Evolutionary conservation across 1,140 invertebrate species (phyloP).

Genomic region (Diorhabda sublineata): DNA sequence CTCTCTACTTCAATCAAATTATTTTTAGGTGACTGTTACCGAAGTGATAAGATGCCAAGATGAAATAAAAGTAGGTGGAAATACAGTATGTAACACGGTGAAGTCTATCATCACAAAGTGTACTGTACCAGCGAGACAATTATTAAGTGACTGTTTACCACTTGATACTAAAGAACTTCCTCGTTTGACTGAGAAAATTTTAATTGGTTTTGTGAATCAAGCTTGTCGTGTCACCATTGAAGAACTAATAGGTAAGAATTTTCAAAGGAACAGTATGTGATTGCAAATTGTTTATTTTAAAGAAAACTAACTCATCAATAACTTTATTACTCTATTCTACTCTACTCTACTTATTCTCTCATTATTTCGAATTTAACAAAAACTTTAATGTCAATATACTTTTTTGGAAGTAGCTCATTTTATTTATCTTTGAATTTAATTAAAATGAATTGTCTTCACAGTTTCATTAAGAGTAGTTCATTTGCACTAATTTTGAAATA

Average conservation of each 20-base stretch:
- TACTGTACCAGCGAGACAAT: constrained; percentile 12
- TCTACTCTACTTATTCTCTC: no score
- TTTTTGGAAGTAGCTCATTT: no score
- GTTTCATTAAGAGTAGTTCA: no score
- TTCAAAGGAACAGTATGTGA: neutral
- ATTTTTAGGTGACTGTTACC: neutral
- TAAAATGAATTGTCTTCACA: no score
- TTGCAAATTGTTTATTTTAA: neutral
- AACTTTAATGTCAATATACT: no score
- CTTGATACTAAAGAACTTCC: constrained; percentile 20
- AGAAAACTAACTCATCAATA: no score
- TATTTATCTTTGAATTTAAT: no score
- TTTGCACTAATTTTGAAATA: no score
- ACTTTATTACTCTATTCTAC: no score
- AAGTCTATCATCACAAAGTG: neutral
- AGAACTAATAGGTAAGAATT: constrained; percentile 4
- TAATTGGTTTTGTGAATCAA: constrained; percentile 4
- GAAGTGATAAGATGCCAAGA: neutral
- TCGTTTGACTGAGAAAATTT: constrained; percentile 3
- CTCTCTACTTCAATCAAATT: no score
- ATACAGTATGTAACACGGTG: neutral
- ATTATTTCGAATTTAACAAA: no score
- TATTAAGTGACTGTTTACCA: constrained; percentile 18
- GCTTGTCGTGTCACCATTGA: constrained; percentile 6
- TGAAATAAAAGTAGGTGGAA: neutral